A percentile compares a stretch with the other conserved stretches of the same genome.
Evolutionary conservation across 1,140 invertebrate genomes (phyloP).

Genomic region (Heliconius hewitsoni): DNA sequence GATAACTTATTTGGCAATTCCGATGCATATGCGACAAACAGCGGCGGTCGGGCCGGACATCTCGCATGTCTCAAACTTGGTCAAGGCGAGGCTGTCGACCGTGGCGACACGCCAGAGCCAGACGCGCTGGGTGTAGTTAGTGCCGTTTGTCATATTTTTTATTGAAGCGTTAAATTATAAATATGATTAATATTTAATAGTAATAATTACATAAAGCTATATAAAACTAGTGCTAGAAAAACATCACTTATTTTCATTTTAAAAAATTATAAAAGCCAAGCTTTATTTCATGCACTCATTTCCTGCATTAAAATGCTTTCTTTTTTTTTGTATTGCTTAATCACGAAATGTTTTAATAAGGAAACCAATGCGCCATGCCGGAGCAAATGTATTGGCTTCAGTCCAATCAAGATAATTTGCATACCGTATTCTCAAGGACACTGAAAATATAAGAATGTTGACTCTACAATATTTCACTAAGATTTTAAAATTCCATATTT

Average conservation of each 20-base stretch:
- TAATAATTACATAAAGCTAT: too few species aligned
- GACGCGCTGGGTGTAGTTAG: slow-evolving; percentile 56
- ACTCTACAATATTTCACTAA: slow-evolving; percentile 55
- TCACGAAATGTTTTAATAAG: slow-evolving; percentile 49
- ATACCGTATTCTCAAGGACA: slow-evolving; percentile 64
- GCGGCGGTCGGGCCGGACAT: slow-evolving; percentile 45
- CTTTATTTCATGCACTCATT: background rate
- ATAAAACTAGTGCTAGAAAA: too few species aligned
- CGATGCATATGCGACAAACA: slow-evolving; percentile 47
- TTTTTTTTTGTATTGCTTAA: background rate
- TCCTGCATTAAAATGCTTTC: background rate
- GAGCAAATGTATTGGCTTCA: slow-evolving; percentile 59
- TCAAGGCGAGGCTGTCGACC: slow-evolving; percentile 72
- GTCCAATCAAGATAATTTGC: slow-evolving; percentile 57
- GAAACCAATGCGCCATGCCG: slow-evolving; percentile 54
- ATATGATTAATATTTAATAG: background rate
- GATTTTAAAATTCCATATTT: slow-evolving; percentile 1
- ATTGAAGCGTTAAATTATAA: slow-evolving; percentile 37
- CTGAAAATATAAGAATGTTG: slow-evolving; percentile 55
- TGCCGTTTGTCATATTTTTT: slow-evolving; percentile 64
- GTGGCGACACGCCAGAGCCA: slow-evolving; percentile 72
- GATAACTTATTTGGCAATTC: slow-evolving; percentile 53
- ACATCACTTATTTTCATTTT: background rate
- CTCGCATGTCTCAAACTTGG: slow-evolving; percentile 65
- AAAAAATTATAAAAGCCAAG: background rate